Base-by-base conservation (phyloP, 2,888 invertebrate genomes). In the Augochlorella aurata region DNA sequence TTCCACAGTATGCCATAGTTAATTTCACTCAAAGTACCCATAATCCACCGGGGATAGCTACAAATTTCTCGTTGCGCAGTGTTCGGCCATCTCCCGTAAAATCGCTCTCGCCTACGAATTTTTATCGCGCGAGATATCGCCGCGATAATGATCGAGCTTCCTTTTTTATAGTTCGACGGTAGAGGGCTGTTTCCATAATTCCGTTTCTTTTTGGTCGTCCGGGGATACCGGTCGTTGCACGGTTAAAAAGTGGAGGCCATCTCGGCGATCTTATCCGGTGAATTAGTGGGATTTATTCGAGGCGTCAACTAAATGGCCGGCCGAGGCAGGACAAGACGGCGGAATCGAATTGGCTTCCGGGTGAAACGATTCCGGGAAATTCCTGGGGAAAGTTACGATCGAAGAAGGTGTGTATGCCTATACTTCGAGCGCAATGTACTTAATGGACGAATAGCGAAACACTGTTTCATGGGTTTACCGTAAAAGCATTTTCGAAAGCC, bases 401-500 rank as follows among this genome's bases (percentile, higher is more conserved):
- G 74, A 79, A 74, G 78, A 74, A 81, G 79, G 70, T 50, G 74
- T 45, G 63, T 74, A 75, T 61, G 50, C 74, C 67, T 76, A 77
- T 74, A 74, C 76, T 70, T 82, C 82, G 75, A 81, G 76, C 74
- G 73, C 81, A 74, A 82, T 82, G 81, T 77, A 70, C 81, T 82
- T 81, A 82, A 82, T 82, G 82, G 82, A 72, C 58, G 82, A 82
- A 82, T 81, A 81, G 82, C 69, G 82, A 81, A 82, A 82, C 81
- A 81, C 81, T 77, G 81, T 81, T 83, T 79, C 82, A 81, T 81
- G 74, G 81, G 81, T 83, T 83, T 81, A 81, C 83, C 81, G 81
- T 83, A 74, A 82, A 82, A 82, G 82, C 81, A 80, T 82, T 82
- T 81, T 76, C 82, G 82, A 81, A 81, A 82, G 82, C 81, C 72